Evolutionary conservation across 2,797 vertebrate genomes (phyloP), one percentile per base, ranked within the genome.

Genomic region (Molothrus ater): DNA sequence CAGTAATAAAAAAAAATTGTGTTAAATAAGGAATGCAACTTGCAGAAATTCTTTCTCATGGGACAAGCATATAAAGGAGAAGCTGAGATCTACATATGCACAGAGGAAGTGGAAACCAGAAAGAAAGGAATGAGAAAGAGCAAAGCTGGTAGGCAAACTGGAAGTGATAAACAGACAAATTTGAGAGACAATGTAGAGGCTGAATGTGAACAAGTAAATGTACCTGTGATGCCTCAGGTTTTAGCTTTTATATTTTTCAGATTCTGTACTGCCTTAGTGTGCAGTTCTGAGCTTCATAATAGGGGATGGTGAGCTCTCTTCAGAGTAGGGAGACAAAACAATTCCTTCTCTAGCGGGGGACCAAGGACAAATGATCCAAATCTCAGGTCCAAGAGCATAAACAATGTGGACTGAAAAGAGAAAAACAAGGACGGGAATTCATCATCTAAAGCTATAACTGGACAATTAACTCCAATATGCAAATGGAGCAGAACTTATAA

Each of bases 81-180:
- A 82, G 40, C 53, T 71, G 20, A 19, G 69, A n/a, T n/a, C 60
- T 68, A 45, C 13, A 32, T 15, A 57, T 3, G 29, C 64, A 60
- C 76, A 91, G 48, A 88, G 91, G 66, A 93, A 90, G 48, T 25
- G 50, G 72, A 85, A 88, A 81, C 24, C 17, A 73, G 64, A 89
- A 73, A 65, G 50, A 61, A 91, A 87, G 19, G 26, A 88, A 19
- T 26, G 56, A 72, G 63, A 76, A 79, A 69, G 12, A 90, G 29
- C 21, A 79, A 80, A 87, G 60, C 40, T 79, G 59, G 57, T 6
- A 81, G 32, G 51, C 6, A 2, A 63, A 53, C 70, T 91, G n/a
- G 66, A 84, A 70, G 59, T 50, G 70, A 91, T 80, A 92, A 86
- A 86, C 0, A 79, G 59, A 61, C 16, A 88, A 70, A 81, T 79